These are phyloP conservation scores for Planococcus citri DNA, from an alignment of 1,140 invertebrate species.

Conservation along the genomic window DNA sequence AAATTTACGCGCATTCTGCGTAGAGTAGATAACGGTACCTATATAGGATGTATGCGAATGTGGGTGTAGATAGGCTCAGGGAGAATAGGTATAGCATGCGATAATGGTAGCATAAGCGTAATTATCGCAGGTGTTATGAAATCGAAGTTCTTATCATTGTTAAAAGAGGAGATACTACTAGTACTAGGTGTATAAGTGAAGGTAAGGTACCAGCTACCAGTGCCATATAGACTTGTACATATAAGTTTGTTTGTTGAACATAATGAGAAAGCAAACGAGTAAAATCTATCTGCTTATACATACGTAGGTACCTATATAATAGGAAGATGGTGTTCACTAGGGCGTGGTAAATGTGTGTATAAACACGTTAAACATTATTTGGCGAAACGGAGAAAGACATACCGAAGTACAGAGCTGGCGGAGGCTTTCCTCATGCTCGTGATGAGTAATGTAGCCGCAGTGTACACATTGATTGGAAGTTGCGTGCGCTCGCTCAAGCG, in stretches of 20 bases:
- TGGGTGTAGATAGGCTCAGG: too few species aligned
- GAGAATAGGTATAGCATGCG: too few species aligned
- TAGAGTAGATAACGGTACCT: too few species aligned
- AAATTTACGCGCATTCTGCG: too few species aligned
- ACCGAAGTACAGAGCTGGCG: not conserved
- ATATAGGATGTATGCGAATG: too few species aligned
- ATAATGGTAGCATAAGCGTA: not conserved
- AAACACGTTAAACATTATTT: conserved; percentile 17
- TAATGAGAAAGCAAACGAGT: conserved; percentile 14
- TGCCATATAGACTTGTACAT: too few species aligned
- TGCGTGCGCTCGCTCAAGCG: conserved; percentile 19
- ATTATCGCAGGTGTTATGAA: not conserved
- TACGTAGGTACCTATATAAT: too few species aligned
- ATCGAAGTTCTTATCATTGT: not conserved
- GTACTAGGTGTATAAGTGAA: too few species aligned
- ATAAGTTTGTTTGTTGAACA: not conserved
- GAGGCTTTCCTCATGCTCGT: not conserved
- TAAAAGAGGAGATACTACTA: too few species aligned
- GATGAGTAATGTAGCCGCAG: conserved; percentile 15
- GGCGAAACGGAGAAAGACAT: conserved; percentile 1
- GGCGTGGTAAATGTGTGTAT: conserved; percentile 20
- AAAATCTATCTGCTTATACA: too few species aligned
- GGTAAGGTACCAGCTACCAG: too few species aligned
- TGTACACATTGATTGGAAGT: conserved; percentile 20
- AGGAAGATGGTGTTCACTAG: conserved; percentile 12